These are phyloP conservation scores for Cheilosia pagana DNA, from an alignment of 2,888 invertebrate genomes.

Conservation along the genomic window DNA sequence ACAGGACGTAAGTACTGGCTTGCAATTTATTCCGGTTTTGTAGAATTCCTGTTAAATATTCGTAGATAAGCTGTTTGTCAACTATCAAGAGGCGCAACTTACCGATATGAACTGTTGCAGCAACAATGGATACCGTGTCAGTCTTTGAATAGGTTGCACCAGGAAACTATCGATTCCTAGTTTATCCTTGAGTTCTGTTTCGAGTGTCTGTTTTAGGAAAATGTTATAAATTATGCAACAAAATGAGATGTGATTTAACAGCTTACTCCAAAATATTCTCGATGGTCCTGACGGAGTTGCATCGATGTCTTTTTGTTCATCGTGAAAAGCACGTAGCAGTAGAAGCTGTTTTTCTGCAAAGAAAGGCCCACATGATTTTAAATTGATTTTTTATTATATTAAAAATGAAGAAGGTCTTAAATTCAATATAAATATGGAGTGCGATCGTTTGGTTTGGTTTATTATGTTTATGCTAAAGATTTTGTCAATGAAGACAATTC, in stretches of 20 bases:
- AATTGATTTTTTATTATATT: not conserved
- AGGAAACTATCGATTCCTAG: conserved; percentile 83
- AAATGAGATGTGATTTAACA: not conserved
- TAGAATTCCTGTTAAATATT: conserved; percentile 80
- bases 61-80: no score
- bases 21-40: conserved; percentile 81
- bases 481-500: no score
- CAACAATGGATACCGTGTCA: conserved; percentile 83
- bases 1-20: conserved; percentile 81
- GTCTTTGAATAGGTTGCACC: conserved; percentile 83
- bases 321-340: conserved; percentile 82
- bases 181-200: conserved; percentile 82
- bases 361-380: conserved; percentile 14
- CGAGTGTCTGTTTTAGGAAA: conserved; percentile 77
- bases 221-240: not conserved
- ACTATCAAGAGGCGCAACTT: no score
- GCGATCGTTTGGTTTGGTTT: no score
- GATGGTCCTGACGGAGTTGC: conserved; percentile 81
- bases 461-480: no score
- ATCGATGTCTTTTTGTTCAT: conserved; percentile 82
- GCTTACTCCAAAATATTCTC: conserved; percentile 81
- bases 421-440: no score
- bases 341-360: conserved; percentile 81
- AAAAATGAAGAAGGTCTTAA: not conserved
- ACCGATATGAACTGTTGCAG: conserved; percentile 82